Conservation (phyloP, 2,113 vertebrate species). For the Hippolais icterina region DNA sequence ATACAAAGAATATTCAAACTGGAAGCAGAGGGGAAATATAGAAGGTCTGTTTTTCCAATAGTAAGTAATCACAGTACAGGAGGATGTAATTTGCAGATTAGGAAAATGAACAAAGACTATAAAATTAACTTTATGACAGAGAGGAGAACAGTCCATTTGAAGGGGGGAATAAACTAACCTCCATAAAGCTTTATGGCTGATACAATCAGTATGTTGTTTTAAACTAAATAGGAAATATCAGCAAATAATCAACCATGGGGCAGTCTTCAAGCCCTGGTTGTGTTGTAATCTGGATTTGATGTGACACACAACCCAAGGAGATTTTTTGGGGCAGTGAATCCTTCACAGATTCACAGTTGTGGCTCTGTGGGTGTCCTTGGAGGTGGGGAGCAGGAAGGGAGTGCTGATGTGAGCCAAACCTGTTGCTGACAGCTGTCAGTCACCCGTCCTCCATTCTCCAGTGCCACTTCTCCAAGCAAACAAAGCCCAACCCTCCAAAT, state of each 20-base stretch:
- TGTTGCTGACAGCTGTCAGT: background rate
- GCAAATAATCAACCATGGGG: slow-evolving; percentile 18
- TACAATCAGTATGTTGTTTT: slow-evolving; percentile 47
- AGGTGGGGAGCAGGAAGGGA: background rate
- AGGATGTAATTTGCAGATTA: slow-evolving; percentile 83
- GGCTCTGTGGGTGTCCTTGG: background rate
- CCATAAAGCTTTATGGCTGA: slow-evolving; percentile 46
- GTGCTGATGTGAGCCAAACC: background rate
- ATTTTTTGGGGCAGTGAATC: background rate
- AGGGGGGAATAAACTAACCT: slow-evolving; percentile 38
- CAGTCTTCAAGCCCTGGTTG: background rate
- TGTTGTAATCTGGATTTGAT: background rate
- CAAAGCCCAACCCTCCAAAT: background rate
- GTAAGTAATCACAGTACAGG: slow-evolving; percentile 75
- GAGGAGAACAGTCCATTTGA: slow-evolving; percentile 29
- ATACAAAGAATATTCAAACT: slow-evolving; percentile 76
- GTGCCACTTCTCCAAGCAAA: background rate
- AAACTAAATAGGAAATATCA: slow-evolving; percentile 42
- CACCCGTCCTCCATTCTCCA: background rate
- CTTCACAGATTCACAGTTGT: background rate
- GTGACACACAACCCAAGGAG: background rate
- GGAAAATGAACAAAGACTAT: slow-evolving; percentile 79
- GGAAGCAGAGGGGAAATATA: slow-evolving; percentile 64
- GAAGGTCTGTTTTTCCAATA: slow-evolving; percentile 77
- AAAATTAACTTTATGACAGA: slow-evolving; percentile 80